Evolutionary conservation across 1,140 invertebrate genomes (phyloP).

Genomic region (Pseudomyrmex sp.): DNA sequence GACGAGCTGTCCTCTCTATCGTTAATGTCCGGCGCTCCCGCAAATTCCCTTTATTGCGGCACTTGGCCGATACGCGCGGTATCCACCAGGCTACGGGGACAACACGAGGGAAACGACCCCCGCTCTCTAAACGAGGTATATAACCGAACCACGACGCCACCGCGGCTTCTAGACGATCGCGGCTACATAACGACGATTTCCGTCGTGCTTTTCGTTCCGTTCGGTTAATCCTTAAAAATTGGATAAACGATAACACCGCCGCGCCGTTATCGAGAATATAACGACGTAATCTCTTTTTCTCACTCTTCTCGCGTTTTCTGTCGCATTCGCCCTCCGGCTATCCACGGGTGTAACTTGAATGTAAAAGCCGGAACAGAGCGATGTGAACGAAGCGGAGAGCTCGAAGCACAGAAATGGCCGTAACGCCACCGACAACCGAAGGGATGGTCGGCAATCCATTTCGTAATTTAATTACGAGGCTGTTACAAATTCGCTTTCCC

Average conservation of each 20-base stretch:
- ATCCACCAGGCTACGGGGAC: not conserved
- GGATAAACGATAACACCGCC: conserved; percentile 35
- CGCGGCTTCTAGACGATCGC: conserved; percentile 7
- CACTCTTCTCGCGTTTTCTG: not conserved
- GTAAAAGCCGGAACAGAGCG: conserved; percentile 24
- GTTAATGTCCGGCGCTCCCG: conserved; percentile 32
- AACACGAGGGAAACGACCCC: conserved; percentile 1
- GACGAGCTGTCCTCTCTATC: conserved; percentile 1
- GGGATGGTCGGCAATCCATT: conserved; percentile 40
- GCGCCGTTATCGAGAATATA: conserved; percentile 43
- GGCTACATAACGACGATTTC: not conserved
- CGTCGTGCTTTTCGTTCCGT: not conserved
- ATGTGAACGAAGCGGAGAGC: conserved; percentile 5
- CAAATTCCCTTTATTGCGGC: conserved; percentile 53
- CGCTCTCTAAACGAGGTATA: conserved; percentile 29
- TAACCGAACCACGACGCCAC: conserved; percentile 16
- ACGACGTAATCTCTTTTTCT: not conserved
- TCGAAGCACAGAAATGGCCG: conserved; percentile 16
- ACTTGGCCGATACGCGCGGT: conserved; percentile 44
- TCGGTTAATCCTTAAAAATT: conserved; percentile 49
- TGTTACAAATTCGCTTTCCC: conserved; percentile 46
- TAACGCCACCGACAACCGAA: conserved; percentile 29
- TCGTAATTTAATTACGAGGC: conserved; percentile 53
- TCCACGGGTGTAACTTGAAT: conserved; percentile 27
- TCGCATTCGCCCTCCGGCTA: conserved; percentile 13